Evolutionary conservation across 2,888 invertebrate genomes (phyloP), one percentile per base, ranked within the genome.

Genomic region (Rhogogaster chlorosoma): DNA sequence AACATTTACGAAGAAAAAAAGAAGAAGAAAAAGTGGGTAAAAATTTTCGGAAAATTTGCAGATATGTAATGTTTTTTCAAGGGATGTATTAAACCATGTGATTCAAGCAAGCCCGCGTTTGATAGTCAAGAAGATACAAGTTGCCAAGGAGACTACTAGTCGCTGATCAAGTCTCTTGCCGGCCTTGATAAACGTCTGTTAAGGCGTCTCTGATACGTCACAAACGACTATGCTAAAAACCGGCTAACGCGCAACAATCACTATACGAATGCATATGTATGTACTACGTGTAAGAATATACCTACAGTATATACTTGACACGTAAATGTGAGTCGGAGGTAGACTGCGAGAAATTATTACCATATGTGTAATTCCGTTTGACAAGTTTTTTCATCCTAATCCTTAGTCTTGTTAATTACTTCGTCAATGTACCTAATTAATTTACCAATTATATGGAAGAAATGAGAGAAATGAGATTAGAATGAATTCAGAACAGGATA

Each of bases 121-220:
- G 1, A 7, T 49, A 6, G 38, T 36, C 29, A 57, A 78, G 36
- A 78, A 78, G 77, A 80, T 80, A 61, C 57, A 57, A 80, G 61
- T 82, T 57, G 64, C 64, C 82, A 53, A 29, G 18, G 42, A 82
- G 64, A 82, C 64, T 82, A 42, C 64, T 32, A 78, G 10, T 78
- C 57, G 53, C 78, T 78, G 53, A 82, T 36, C 42, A 45, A 45
- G 36, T 36, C 64, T 61, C 82, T 82, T 42, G 82, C 22, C 82
- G 82, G 38, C 82, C 82, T 82, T 82, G 82, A 82, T 64, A 22
- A 29, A 61, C 61, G 78, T 45, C 57, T 32, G 78, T 78, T 78
- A 78, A 45, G 53, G 53, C 42, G 45, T 49, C 29, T 26, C 26
- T 61, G 5, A 45, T 29, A 75, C 78, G 57, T 78, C 77, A 53